phyloP scores from a whole-genome alignment of 92 coral and sea anemone species.

The Bergia sp. region DNA sequence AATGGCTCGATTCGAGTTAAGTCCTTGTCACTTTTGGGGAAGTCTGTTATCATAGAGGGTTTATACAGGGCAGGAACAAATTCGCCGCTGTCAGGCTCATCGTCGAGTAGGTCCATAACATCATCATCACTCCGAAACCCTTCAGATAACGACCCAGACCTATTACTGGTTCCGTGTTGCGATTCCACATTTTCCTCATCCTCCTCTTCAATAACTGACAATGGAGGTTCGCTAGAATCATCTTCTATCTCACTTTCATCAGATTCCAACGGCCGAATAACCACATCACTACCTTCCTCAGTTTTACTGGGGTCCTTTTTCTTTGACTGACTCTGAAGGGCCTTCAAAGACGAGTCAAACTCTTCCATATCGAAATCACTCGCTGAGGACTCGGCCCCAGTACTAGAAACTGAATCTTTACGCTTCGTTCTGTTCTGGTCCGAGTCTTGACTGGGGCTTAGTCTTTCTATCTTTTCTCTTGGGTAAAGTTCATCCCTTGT shows the following conservation, averaged over 20 bases:
- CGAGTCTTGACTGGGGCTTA: neutral
- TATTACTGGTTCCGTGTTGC: constrained; percentile 52
- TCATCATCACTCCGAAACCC: constrained; percentile 96
- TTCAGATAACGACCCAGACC: constrained; percentile 80
- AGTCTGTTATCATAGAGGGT: constrained; percentile 44
- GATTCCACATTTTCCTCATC: constrained; percentile 83
- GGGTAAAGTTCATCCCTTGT: neutral
- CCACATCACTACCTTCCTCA: constrained; percentile 50
- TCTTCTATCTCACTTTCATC: constrained; percentile 86
- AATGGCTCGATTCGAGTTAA: constrained; percentile 31
- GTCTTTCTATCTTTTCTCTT: neutral
- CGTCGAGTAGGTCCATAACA: constrained; percentile 93
- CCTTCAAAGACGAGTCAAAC: constrained; percentile 58
- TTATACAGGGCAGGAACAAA: constrained; percentile 45
- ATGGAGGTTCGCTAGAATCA: constrained; percentile 74
- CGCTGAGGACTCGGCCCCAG: constrained; percentile 55
- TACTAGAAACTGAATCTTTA: constrained; percentile 21
- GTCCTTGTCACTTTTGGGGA: constrained; percentile 37
- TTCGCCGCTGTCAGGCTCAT: constrained; percentile 66
- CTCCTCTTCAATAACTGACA: constrained; percentile 94
- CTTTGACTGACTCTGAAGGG: constrained; percentile 57
- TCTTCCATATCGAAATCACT: constrained; percentile 84
- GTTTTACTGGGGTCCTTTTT: constrained; percentile 23
- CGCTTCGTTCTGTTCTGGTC: constrained; percentile 3
- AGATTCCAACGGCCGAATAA: constrained; percentile 66